Evolutionary conservation across 2,797 vertebrate species (phyloP), one percentile per base, ranked within the genome.

Genomic region (Philypnodon macrostomus): DNA sequence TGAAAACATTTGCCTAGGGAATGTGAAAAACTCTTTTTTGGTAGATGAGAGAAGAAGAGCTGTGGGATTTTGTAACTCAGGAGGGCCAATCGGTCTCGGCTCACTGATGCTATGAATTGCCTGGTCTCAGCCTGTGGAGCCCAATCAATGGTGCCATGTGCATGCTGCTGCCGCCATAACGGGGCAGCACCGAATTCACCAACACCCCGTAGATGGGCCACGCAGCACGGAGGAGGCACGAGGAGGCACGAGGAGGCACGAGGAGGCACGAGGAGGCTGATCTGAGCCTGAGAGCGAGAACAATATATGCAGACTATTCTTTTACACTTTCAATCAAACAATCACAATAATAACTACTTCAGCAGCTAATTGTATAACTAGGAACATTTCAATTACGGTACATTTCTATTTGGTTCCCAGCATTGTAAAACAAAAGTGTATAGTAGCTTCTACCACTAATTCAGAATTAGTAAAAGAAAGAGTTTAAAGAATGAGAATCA

Each of bases 51-150:
- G 77, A 75, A 76, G 73, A 73, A 66, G 80, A 73, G 80, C 60
- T 50, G 59, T 73, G 71, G 77, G 81, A 85, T 85, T 87, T 85
- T 84, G 87, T 86, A 90, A 87, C 83, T 84, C 85, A 85, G 83
- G 86, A 88, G 86, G 77, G 80, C 85, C 86, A 87, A 89, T 88
- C 81, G 77, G 87, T 88, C 72, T 90, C 86, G 29, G 87, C 85
- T 87, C 88, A 89, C 68, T 88, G 87, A 71, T 90, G 89, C 89
- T 81, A 69, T 87, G 86, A 88, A 90, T 90, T 90, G 88, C 85
- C 80, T 70, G 81, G 89, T 89, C 85, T 87, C 86, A 87, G 85
- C 80, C 78, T 84, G 81, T 75, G 73, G 86, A 87, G 82, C 85
- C 73, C 85, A 88, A 88, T 87, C 87, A 88, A 89, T 88, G 85